Conservation (phyloP, 1,140 invertebrate genomes). For the Drosophila setifemur region DNA sequence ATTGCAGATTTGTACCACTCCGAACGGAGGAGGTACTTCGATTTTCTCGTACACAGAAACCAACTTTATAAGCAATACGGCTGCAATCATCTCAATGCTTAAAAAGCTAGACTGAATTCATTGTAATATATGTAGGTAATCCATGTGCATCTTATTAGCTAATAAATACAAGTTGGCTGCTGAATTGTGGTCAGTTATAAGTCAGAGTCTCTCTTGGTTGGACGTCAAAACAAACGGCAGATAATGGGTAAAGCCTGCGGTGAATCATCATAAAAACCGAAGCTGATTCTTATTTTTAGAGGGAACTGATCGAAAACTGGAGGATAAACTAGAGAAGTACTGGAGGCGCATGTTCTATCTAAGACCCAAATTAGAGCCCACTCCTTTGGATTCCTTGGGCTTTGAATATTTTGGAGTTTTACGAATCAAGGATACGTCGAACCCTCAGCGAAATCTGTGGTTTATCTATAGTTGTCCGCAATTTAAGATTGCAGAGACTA, state of each 20-base stretch:
- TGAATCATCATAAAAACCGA: slow-evolving; percentile 4
- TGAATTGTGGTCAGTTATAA: slow-evolving; percentile 17
- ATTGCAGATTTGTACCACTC: slow-evolving; percentile 39
- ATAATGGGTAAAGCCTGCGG: slow-evolving; percentile 22
- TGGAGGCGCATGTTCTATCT: slow-evolving; percentile 46
- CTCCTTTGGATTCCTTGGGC: slow-evolving; percentile 9
- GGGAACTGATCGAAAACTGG: neutral
- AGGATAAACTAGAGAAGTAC: slow-evolving; percentile 42
- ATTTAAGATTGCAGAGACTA: slow-evolving; percentile 12
- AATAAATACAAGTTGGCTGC: slow-evolving; percentile 2
- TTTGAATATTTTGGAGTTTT: slow-evolving; percentile 51
- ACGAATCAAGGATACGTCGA: slow-evolving; percentile 18
- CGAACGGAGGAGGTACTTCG: slow-evolving; percentile 38
- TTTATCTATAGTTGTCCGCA: slow-evolving; percentile 33
- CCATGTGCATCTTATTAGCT: no score
- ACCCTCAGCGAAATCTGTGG: slow-evolving; percentile 37
- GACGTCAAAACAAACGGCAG: neutral
- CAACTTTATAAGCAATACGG: neutral
- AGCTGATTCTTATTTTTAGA: slow-evolving; percentile 1
- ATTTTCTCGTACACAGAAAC: slow-evolving; percentile 11
- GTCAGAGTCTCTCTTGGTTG: neutral
- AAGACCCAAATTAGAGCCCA: neutral
- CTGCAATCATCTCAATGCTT: neutral
- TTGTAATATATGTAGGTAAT: neutral
- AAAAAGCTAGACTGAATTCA: neutral